Conservation (phyloP, 2,113 vertebrate genomes). For the Oncorhynchus kisutch region DNA sequence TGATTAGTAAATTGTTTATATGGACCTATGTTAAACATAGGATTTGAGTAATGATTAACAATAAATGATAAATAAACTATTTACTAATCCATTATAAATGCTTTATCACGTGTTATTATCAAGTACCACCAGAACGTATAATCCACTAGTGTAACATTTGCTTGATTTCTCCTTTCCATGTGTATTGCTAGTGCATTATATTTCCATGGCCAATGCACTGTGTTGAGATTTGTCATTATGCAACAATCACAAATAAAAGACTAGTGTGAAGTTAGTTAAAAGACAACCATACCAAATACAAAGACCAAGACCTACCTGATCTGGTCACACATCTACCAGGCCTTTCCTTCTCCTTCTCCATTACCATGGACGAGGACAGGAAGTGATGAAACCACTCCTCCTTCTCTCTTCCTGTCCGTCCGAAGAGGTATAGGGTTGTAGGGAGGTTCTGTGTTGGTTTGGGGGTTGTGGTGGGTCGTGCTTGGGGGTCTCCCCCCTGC, state of each 20-base stretch:
- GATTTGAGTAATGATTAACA: no score
- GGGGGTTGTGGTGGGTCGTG: conserved; percentile 1
- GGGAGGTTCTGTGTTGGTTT: conserved; percentile 16
- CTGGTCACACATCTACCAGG: conserved; percentile 46
- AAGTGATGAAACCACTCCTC: conserved; percentile 88
- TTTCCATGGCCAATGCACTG: not conserved
- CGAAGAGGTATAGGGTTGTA: conserved; percentile 79
- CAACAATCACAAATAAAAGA: no score
- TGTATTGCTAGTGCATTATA: conserved; percentile 43
- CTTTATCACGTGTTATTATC: no score
- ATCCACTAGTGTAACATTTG: conserved; percentile 56
- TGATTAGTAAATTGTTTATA: no score
- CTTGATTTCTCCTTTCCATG: conserved; percentile 2
- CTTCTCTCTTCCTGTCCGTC: conserved; percentile 84
- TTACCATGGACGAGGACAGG: conserved; percentile 58
- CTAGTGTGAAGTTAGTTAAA: no score
- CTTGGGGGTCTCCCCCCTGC: not conserved
- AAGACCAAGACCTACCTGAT: conserved; percentile 57
- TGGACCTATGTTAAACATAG: no score
- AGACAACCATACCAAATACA: not conserved
- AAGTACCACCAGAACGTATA: conserved; percentile 34
- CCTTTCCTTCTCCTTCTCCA: conserved; percentile 43
- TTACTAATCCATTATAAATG: no score
- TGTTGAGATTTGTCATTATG: no score
- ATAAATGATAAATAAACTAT: no score